phyloP scores from a whole-genome alignment of 2,113 vertebrate species.

The Alexandromys fortis region DNA sequence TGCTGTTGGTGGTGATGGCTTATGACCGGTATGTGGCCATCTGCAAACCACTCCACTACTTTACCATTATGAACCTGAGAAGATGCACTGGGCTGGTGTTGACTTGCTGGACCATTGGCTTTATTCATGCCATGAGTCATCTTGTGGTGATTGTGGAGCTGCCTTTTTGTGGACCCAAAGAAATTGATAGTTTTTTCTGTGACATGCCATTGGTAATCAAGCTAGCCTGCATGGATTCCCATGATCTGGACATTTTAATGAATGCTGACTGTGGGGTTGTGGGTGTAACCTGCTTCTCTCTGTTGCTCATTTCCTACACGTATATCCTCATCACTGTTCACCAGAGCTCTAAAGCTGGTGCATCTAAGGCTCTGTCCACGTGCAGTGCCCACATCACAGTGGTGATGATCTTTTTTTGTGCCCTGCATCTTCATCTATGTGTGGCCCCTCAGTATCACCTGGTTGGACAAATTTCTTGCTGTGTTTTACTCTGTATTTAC shows the following conservation, averaged over 20 bases:
- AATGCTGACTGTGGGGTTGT: slow-evolving; percentile 62
- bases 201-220: slow-evolving; percentile 65
- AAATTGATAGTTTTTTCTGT: slow-evolving; percentile 68
- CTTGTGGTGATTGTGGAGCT: slow-evolving; percentile 51
- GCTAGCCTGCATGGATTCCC: slow-evolving; percentile 64
- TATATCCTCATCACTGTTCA: slow-evolving; percentile 55
- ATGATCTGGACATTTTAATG: slow-evolving; percentile 48
- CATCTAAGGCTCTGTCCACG: slow-evolving; percentile 66
- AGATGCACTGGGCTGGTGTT: slow-evolving; percentile 39
- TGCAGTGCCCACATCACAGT: slow-evolving; percentile 69
- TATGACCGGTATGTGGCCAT: slow-evolving; percentile 81
- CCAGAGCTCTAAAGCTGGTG: slow-evolving; percentile 46
- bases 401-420: slow-evolving; percentile 63
- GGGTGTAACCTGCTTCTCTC: slow-evolving; percentile 48
- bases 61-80: slow-evolving; percentile 64
- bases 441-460: slow-evolving; percentile 58
- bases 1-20: slow-evolving; percentile 77
- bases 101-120: slow-evolving; percentile 51
- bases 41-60: slow-evolving; percentile 78
- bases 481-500: slow-evolving; percentile 74
- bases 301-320: slow-evolving; percentile 66
- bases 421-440: slow-evolving; percentile 72
- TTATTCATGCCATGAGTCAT: slow-evolving; percentile 66
- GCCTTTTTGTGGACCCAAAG: slow-evolving; percentile 34
- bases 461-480: slow-evolving; percentile 69